Conservation (phyloP, 2,113 vertebrate species). For the Motacilla alba region DNA sequence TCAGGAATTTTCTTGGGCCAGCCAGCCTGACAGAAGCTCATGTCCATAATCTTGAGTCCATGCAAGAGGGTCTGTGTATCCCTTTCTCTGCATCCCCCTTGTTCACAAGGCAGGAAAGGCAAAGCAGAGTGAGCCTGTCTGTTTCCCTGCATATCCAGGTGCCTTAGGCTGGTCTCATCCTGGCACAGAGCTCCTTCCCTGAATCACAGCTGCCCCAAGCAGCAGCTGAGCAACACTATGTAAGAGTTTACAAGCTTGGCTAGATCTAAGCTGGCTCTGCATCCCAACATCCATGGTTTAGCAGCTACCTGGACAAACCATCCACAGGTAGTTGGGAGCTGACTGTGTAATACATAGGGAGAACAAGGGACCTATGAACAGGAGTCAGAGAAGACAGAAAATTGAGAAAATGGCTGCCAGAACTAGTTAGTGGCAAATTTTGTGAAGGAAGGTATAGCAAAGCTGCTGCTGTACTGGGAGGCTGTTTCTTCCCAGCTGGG, state of each 20-base stretch:
- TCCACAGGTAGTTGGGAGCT: neutral
- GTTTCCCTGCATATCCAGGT: neutral
- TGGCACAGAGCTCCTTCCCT: neutral
- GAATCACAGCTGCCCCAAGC: neutral
- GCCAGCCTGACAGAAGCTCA: neutral
- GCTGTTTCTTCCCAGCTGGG: neutral
- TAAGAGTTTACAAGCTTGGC: neutral
- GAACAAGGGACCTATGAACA: accelerated
- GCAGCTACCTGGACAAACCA: conserved; percentile 12
- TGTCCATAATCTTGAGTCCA: accelerated
- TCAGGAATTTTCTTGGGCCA: neutral
- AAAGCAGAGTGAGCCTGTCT: neutral
- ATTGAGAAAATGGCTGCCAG: neutral
- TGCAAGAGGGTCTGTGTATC: neutral
- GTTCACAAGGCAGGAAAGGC: neutral
- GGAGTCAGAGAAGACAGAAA: neutral
- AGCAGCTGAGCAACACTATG: neutral
- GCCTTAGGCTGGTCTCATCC: neutral
- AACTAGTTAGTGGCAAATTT: neutral
- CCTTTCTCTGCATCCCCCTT: neutral
- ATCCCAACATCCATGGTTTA: neutral
- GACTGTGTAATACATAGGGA: neutral
- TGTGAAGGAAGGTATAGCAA: neutral
- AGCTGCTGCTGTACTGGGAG: accelerated
- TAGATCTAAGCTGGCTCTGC: neutral